phyloP scores from a whole-genome alignment of 2,797 vertebrate species.

The Microctenopoma steveboyesi region DNA sequence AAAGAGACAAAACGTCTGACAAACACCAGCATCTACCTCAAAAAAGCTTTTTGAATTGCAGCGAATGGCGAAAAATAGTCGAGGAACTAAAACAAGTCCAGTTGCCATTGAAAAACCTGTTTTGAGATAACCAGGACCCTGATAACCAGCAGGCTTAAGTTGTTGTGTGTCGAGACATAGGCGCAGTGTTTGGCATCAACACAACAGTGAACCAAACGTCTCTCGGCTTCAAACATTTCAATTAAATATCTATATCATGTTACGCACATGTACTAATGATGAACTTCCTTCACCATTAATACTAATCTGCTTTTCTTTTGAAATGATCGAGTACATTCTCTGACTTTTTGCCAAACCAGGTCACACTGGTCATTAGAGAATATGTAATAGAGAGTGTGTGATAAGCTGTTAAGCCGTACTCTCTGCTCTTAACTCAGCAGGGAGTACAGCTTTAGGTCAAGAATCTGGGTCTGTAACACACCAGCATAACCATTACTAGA shows the following conservation, averaged over 20 bases:
- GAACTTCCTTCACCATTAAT: not conserved
- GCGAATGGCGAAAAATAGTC: no score
- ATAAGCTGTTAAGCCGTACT: conserved; percentile 1
- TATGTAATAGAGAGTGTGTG: conserved; percentile 12
- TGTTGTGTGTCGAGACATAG: not conserved
- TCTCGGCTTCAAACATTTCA: conserved; percentile 3
- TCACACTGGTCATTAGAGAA: not conserved
- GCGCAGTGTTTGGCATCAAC: not conserved
- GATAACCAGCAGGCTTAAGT: conserved; percentile 5
- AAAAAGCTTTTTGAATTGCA: no score
- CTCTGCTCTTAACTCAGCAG: conserved; percentile 13
- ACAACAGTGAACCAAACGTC: conserved; percentile 1
- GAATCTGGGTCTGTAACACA: conserved; percentile 31
- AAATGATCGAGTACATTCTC: not conserved
- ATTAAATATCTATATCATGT: not conserved
- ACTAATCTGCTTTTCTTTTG: not conserved
- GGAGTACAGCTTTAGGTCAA: no score
- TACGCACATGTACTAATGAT: not conserved
- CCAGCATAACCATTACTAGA: conserved; percentile 1
- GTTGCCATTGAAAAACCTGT: no score
- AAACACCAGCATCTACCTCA: not conserved
- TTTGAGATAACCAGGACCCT: no score
- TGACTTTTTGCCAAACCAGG: not conserved
- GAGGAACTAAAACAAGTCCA: no score
- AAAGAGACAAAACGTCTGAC: not conserved